Evolutionary conservation across 2,888 invertebrate species (phyloP), one percentile per base, ranked within the genome.

Genomic region (Hydriomena furcata): DNA sequence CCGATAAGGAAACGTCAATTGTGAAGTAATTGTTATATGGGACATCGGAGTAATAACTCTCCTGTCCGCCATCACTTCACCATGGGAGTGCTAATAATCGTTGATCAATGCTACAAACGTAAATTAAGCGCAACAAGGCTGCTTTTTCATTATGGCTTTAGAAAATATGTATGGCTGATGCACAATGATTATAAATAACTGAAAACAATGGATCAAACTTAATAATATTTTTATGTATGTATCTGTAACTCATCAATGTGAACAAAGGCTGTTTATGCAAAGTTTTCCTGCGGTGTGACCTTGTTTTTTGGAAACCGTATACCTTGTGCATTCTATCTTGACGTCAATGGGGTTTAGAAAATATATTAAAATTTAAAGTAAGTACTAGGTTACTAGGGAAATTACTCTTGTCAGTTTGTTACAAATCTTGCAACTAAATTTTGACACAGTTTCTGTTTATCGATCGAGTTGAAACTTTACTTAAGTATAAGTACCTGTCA

Each of bases 181-280:
- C 45, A 42, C 49, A 52, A 37, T 54, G 36, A 49, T 34, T 41
- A 38, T 23, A 27, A 50, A 49, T 21, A 40, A 56, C 50, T 38
- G 47, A 53, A 56, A 70, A 65, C 68, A 68, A 69, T 65, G 61
- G 58, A 37, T 47, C 7, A 32, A 31, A 42, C 41, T 52, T 41
- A 49, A 54, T n/a, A 58, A 59, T 54, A 58, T 59, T 65, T 63
- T 66, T 52, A 60, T 35, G 60, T 59, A 61, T 60, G 59, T 59
- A 58, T 49, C 55, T 38, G 50, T 43, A 52, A 45, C 45, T 58
- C 49, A 42, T 58, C 57, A 62, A 61, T 55, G 53, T 28, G 52
- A 51, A 70, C 66, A 68, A 71, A 63, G 59, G 54, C 48, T 61
- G 65, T 61, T 65, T 63, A 54, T 54, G 49, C 46, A 46, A 34